Evolutionary conservation across 2,113 vertebrate species (phyloP), one percentile per base, ranked within the genome.

Genomic region (Leptobrachium leishanense): DNA sequence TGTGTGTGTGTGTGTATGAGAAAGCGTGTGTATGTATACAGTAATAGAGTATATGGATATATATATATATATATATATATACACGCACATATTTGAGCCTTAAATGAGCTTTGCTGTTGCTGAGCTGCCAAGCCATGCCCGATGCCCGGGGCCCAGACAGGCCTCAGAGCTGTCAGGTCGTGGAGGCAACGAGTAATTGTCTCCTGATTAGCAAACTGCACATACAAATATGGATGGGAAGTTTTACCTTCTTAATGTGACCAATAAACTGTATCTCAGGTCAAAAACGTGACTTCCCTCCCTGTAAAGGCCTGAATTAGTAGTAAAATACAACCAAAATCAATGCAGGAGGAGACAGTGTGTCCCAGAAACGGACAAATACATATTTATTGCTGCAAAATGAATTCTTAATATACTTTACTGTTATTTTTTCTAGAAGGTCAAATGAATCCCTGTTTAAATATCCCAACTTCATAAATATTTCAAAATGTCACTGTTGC

Each of bases 401-500:
- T 80, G 54, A 46, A 80, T 80, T 80, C 71, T 66, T 67, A 74
- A 79, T 65, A 79, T 68, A 80, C 66, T 80, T 80, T 40, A 42
- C 65, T 74, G n/a, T 78, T 78, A 31, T 31, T 77, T 78, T 67
- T 72, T 53, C 39, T 73, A 63, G 66, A 80, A 80, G 77, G 77
- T 80, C 77, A 74, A 68, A 74, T 74, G 64, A 80, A 67, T 74
- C 62, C 63, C 71, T 59, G 64, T 59, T 68, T 80, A 74, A 80
- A 80, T 80, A 80, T 74, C 71, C 62, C 71, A 74, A 74, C 77
- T 74, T 80, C 77, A 80, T 80, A 80, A 74, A 80, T 80, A 80
- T 80, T 80, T 80, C 70, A 80, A 80, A 80, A 80, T 80, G 77
- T 80, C 77, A 80, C 71, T 43, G 40, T 67, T 55, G 50, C 46